Base-by-base conservation (phyloP, 2,797 vertebrate genomes). In the Leptodactylus fallax region DNA sequence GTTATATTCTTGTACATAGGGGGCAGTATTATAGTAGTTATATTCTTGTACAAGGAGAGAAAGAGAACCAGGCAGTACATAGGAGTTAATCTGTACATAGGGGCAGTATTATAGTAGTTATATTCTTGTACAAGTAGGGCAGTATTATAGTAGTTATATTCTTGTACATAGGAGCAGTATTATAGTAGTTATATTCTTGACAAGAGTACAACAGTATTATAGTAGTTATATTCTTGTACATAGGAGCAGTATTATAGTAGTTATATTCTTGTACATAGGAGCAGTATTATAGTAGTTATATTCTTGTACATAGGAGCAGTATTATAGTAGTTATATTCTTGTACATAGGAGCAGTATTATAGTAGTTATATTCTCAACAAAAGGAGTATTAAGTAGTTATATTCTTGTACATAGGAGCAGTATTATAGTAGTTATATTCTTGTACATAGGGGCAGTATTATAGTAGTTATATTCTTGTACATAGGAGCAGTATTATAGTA, bases 271-370 rank as follows among this genome's bases (percentile, higher is more conserved):
- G 36, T 36, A 36, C 36, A 36, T 36, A 36, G 36, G 11, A 8
- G 9, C 9, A 63, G n/a, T 63, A 63, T 23, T 63, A 63, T 63
- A 63, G 21, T 63, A 63, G 61, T 23, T 63, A 63, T 63, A 63
- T 63, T 63, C 61, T 63, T 63, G 61, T 23, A 63, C 2, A 63
- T 63, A 63, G 61, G 61, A 10, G 61, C 21, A 63, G 61, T 63
- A 63, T 63, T 63, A 63, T n/a, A 63, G 61, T 63, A 63, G 61
- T 63, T 63, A 63, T 63, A 63, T 63, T 63, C 51, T 53, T 53
- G 51, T 53, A 53, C 53, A 27, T 27, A 67, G 23, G 63, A 6
- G 23, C 5, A 27, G 11, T 14, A 27, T 67, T 67, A 67, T 27
- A 27, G 23, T 27, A 27, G 63, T 27, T 67, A 67, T 36, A 69